Evolutionary conservation across 2,797 vertebrate genomes (phyloP), one percentile per base, ranked within the genome.

Genomic region (Catamblyrhynchus diadema): DNA sequence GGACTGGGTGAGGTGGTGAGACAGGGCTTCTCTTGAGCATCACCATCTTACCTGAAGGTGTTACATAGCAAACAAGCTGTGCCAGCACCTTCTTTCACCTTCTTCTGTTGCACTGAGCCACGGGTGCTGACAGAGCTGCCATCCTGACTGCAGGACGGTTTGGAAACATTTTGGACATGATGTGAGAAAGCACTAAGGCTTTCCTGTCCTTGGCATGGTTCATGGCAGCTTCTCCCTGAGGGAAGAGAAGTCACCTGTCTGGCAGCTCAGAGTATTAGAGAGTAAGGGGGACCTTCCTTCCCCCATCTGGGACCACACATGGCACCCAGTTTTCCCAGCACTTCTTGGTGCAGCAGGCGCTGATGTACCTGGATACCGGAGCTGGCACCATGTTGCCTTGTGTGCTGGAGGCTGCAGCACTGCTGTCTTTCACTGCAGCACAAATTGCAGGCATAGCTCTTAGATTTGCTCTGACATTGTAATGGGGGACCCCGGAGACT

Each of bases 381-480:
- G 61, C 50, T 53, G 47, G 51, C 17, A 33, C 32, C 16, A 27
- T 0, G 0, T 30, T 51, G 21, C 28, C 37, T 64, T 57, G 53
- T 33, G 23, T 30, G 23, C 61, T 51, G 32, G 62, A 74, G 15
- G 79, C 60, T 67, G 57, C 61, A 60, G 47, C 42, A 82, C 39
- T 1, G 4, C 60, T 48, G 57, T 41, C n/a, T 56, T 85, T 73
- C 60, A 33, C 22, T 5, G 79, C 67, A 88, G 82, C 5, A 25
- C 33, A 87, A 82, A 85, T 37, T 7, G 7, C 48, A 54, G 62
- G 32, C 74, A 90, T 37, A 42, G 60, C 57, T 27, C 71, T 90
- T 93, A 81, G 75, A 95, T 96, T 91, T 92, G 64, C 69, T 86
- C 87, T 88, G 95, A 70, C 56, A 50, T 57, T 88, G 94, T 83